Percentiles rank a stretch among this genome's conserved stretches.
These are phyloP conservation scores for Drosophila seclusa DNA, from an alignment of 2,888 invertebrate species.

Conservation along the genomic window DNA sequence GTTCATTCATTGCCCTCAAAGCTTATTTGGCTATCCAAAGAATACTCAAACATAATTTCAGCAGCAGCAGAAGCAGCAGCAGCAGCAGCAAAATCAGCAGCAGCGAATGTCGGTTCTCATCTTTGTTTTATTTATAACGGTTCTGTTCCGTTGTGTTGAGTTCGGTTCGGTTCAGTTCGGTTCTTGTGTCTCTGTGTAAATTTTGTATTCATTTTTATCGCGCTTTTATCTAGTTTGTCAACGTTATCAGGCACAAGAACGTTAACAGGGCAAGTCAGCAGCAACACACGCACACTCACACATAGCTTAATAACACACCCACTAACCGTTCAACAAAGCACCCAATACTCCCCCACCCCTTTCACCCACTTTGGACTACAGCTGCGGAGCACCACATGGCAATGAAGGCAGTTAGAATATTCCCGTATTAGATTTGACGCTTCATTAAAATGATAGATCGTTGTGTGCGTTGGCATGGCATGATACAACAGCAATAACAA, in stretches of 20 bases:
- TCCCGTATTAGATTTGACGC: conserved; percentile 75
- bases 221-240: conserved; percentile 78
- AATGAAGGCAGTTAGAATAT: conserved; percentile 61
- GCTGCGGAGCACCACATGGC: conserved; percentile 54
- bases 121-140: conserved; percentile 74
- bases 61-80: conserved; percentile 14
- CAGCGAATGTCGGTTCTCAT: conserved; percentile 33
- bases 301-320: conserved; percentile 24
- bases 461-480: conserved; percentile 56
- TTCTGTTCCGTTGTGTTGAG: conserved; percentile 23
- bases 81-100: conserved; percentile 1
- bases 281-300: conserved; percentile 20
- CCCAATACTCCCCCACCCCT: background rate
- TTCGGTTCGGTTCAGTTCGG: conserved; percentile 11
- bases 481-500: conserved; percentile 28
- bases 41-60: conserved; percentile 46
- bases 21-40: conserved; percentile 46
- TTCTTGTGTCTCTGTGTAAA: conserved; percentile 49
- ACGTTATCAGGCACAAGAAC: conserved; percentile 62
- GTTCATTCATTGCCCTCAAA: conserved; percentile 10
- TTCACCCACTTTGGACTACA: conserved; percentile 1
- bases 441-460: conserved; percentile 78
- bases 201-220: conserved; percentile 69
- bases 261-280: conserved; percentile 44
- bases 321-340: background rate